Conservation (phyloP, 2,113 vertebrate species). For the Narcine bancroftii region DNA sequence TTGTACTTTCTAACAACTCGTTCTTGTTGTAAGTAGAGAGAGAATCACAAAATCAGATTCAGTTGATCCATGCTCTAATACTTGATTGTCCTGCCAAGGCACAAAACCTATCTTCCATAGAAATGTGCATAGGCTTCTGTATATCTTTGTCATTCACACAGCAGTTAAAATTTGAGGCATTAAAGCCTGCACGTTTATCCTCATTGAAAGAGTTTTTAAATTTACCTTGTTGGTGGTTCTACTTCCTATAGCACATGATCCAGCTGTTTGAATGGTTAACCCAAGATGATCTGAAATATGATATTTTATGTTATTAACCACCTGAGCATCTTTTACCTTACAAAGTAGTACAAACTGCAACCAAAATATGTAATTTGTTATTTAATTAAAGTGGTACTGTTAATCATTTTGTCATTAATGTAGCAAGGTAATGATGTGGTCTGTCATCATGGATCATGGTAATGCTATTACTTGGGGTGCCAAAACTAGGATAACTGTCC, state of each 20-base stretch:
- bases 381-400: neutral
- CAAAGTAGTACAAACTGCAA: neutral
- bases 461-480: too few species aligned
- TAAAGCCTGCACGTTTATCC: neutral
- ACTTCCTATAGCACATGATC: constrained; percentile 58
- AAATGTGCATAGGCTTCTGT: too few species aligned
- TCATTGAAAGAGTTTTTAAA: neutral
- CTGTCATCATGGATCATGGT: too few species aligned
- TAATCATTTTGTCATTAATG: neutral
- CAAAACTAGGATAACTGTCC: too few species aligned
- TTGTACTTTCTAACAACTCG: too few species aligned
- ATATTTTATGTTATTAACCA: neutral
- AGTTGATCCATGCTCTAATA: neutral
- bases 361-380: neutral
- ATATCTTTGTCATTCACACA: neutral
- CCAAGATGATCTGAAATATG: constrained; percentile 50
- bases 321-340: neutral
- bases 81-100: neutral
- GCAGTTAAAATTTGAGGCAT: neutral
- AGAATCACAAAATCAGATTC: neutral
- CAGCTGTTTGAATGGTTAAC: constrained; percentile 60
- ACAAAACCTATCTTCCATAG: neutral
- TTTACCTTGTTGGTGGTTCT: constrained; percentile 48
- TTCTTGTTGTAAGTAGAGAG: neutral
- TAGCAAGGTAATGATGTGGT: too few species aligned